Evolutionary conservation across 2,797 vertebrate species (phyloP), one percentile per base, ranked within the genome.

Genomic region (Sciaenops ocellatus): DNA sequence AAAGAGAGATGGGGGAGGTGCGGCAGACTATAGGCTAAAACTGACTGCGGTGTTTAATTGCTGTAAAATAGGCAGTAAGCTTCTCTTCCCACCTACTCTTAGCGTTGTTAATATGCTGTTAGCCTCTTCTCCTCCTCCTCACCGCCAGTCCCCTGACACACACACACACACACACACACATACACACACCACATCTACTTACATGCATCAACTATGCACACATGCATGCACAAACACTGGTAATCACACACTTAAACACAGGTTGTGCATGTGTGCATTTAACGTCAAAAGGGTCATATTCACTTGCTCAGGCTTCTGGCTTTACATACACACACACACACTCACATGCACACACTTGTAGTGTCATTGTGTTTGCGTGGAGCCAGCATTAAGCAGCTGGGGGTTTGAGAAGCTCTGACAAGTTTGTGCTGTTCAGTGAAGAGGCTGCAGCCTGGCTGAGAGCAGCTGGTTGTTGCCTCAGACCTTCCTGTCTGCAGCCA

Each of bases 21-120:
- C 79, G 17, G 76, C 76, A 75, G 81, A 88, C 82, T 80, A 77
- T 73, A 85, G 84, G 84, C 82, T 86, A 77, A 84, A 90, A 76
- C 69, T 9, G 38, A 82, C 85, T 79, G 76, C 63, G n/a, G 64
- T 87, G 88, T 91, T 90, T 93, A 91, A 94, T 92, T 93, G 90
- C 90, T 86, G 86, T 92, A 89, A 91, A 94, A 90, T 81, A 83
- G 87, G 66, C 90, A 82, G 85, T 78, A 85, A 90, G 88, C 87
- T 85, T 87, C 83, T 90, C 80, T 87, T 90, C 87, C 87, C 87
- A 90, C 88, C 88, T 88, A 84, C 84, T 91, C 86, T 82, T 70
- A 86, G 78, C 52, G 79, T 88, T 78, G 82, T 91, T 91, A 91
- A 90, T 91, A 86, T 90, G 87, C 84, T 89, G 85, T 91, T 91